Evolutionary conservation across 1,140 invertebrate species (phyloP).

Genomic region (Asobara japonica): DNA sequence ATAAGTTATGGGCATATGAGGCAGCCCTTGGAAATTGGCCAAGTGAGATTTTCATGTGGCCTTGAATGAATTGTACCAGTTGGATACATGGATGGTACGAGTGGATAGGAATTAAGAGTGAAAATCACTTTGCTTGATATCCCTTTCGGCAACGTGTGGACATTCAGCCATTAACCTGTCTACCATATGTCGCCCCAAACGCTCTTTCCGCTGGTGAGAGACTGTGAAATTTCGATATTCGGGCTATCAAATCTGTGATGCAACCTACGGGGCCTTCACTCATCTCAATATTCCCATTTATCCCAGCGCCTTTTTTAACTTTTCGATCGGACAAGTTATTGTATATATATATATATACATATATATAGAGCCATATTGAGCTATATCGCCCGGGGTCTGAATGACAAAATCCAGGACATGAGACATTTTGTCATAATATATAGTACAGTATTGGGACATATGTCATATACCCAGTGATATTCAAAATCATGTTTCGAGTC

Average conservation of each 20-base stretch:
- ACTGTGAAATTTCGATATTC: background rate
- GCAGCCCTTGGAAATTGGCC: background rate
- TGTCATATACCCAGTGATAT: too few relatives aligned
- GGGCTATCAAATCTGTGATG: background rate
- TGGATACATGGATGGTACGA: background rate
- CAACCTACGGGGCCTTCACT: background rate
- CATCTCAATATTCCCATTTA: background rate
- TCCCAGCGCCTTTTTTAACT: background rate
- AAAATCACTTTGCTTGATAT: constrained; percentile 19
- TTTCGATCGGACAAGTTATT: too few relatives aligned
- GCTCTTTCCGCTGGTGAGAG: background rate
- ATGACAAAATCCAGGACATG: too few relatives aligned
- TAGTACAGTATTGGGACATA: too few relatives aligned
- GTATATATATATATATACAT: too few relatives aligned
- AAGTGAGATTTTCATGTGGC: background rate
- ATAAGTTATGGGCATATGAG: background rate
- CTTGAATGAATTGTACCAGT: background rate
- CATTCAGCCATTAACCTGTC: constrained; percentile 16
- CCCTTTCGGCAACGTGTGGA: background rate
- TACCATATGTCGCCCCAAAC: background rate
- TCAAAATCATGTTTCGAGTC: too few relatives aligned
- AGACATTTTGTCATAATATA: too few relatives aligned
- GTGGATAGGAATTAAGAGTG: background rate
- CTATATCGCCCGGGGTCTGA: too few relatives aligned
- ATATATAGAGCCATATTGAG: too few relatives aligned